phyloP scores from a whole-genome alignment of 2,888 invertebrate genomes.

The Clepsis dumicolana region DNA sequence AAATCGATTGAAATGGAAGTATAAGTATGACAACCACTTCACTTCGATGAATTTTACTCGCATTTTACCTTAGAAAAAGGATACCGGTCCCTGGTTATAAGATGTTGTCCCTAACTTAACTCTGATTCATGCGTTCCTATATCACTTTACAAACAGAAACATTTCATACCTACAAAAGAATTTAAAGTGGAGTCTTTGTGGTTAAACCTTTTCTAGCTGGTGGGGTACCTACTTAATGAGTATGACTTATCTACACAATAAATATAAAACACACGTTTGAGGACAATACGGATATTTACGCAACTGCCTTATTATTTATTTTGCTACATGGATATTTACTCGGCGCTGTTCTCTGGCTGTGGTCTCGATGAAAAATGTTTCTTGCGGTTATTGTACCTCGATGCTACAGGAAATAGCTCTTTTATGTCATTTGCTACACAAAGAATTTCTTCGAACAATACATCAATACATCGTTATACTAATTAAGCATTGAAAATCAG shows the following conservation, averaged over 20 bases:
- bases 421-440: neutral
- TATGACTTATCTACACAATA: constrained; percentile 30
- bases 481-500: neutral
- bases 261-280: constrained; percentile 46
- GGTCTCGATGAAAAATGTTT: constrained; percentile 16
- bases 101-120: neutral
- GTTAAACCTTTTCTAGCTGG: constrained; percentile 5
- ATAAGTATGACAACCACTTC: too few species aligned
- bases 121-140: neutral
- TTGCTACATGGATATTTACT: constrained; percentile 59
- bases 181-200: neutral
- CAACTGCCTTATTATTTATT: constrained; percentile 64
- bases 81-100: too few species aligned
- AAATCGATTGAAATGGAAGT: too few species aligned
- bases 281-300: constrained; percentile 71
- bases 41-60: too few species aligned
- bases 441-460: neutral
- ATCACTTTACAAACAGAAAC: neutral
- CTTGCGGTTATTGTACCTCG: constrained; percentile 11
- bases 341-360: constrained; percentile 24
- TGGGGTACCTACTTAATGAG: constrained; percentile 20
- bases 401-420: constrained; percentile 6
- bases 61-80: too few species aligned
- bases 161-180: neutral
- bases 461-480: neutral